Evolutionary conservation across 2,888 invertebrate species (phyloP), one percentile per base, ranked within the genome.

Genomic region (Heliothis peltigera): DNA sequence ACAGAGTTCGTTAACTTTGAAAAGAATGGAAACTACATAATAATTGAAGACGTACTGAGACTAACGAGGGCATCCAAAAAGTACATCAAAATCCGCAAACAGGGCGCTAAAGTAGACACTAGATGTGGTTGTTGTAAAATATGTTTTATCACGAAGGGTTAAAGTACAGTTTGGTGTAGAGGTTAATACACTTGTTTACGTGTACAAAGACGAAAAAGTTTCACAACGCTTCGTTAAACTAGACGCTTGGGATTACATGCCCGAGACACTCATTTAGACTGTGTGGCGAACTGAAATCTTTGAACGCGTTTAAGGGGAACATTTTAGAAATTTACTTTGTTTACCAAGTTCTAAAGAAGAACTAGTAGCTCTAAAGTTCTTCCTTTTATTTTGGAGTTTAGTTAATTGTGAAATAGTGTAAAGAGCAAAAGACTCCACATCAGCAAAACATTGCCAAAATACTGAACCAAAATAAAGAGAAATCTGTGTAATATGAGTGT

Each of bases 181-280:
- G 22, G 59, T 25, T 69, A 55, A 70, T 75, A 72, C 73, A 81
- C 76, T 88, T 90, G 90, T 91, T 91, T 91, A 88, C 88, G 84
- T 80, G 84, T 82, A 85, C 80, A 85, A 85, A 87, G 86, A 88
- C 87, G 86, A 91, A 91, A 92, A 92, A 92, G 86, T 91, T 89
- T 83, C 82, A 84, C 86, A 83, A 84, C 87, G 90, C 89, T 91
- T 91, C 90, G 91, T 91, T 91, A 89, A 90, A 89, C 88, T 89
- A 89, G 86, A 89, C 86, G 85, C 89, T 82, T 79, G 85, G 89
- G 89, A 90, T 91, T 90, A 90, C 89, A 87, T 82, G 84, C 80
- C 79, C 81, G 83, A 83, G 83, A 88, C 88, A 87, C 83, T 86
- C 84, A 85, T 84, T 85, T 85, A 83, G 84, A 82, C 85, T 81